phyloP scores from a whole-genome alignment of 2,888 invertebrate genomes.

The Drosophila anceps region DNA sequence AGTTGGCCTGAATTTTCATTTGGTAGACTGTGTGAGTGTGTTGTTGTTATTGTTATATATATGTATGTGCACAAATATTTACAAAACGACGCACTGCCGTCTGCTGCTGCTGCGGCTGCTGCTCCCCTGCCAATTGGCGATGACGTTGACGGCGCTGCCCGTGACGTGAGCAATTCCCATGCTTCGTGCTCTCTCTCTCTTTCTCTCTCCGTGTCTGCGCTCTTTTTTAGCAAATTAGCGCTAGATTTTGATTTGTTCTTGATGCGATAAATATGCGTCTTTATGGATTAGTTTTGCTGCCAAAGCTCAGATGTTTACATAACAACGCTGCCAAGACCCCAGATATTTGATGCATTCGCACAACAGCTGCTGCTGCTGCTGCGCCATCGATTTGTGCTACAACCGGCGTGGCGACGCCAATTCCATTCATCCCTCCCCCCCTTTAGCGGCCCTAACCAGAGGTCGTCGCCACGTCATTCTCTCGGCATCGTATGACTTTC shows the following conservation, averaged over 20 bases:
- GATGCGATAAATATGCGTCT: slow-evolving; percentile 17
- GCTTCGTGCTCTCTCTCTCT: neutral
- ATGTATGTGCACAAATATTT: slow-evolving; percentile 19
- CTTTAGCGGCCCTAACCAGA: neutral
- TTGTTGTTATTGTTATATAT: slow-evolving; percentile 3
- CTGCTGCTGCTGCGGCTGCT: slow-evolving; percentile 2
- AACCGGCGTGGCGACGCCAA: slow-evolving; percentile 52
- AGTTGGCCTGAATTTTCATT: slow-evolving; percentile 42
- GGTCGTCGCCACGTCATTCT: slow-evolving; percentile 55
- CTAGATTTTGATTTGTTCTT: slow-evolving; percentile 24
- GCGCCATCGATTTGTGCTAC: slow-evolving; percentile 49
- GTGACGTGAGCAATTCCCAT: slow-evolving; percentile 51
- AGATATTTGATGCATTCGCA: slow-evolving; percentile 46
- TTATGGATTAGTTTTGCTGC: slow-evolving; percentile 20
- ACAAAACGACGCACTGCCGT: slow-evolving; percentile 23
- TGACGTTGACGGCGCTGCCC: slow-evolving; percentile 54
- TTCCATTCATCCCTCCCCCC: slow-evolving; percentile 2
- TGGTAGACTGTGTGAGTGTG: slow-evolving; percentile 17
- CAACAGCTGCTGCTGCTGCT: slow-evolving; percentile 47
- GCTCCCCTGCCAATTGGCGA: slow-evolving; percentile 26
- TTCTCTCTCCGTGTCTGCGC: neutral
- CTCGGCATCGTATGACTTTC: slow-evolving; percentile 52
- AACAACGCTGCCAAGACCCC: slow-evolving; percentile 29
- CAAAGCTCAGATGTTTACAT: slow-evolving; percentile 51
- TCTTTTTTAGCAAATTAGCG: slow-evolving; percentile 12